These are phyloP conservation scores for Cyrtodaria siliqua DNA, from an alignment of 2,888 invertebrate genomes.

Conservation along the genomic window DNA sequence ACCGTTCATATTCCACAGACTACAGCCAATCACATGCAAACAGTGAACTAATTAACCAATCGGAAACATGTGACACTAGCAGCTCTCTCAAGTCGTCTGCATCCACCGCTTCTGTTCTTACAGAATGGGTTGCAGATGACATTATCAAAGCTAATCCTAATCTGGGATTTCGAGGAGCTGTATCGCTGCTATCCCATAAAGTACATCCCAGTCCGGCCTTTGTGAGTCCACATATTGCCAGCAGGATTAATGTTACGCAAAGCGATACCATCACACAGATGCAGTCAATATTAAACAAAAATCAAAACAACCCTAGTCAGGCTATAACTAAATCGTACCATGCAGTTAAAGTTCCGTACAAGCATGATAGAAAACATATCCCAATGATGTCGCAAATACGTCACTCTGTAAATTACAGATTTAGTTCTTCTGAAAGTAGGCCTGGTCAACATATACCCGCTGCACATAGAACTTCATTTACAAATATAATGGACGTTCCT, in stretches of 20 bases:
- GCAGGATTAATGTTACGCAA: background rate
- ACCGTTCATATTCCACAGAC: background rate
- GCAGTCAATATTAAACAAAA: conserved; percentile 8
- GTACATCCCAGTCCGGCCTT: conserved; percentile 24
- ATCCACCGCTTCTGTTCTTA: conserved; percentile 44
- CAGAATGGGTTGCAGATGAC: conserved; percentile 49
- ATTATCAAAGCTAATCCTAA: conserved; percentile 31
- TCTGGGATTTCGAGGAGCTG: conserved; percentile 26
- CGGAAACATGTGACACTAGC: background rate
- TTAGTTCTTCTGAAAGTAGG: too few relatives aligned
- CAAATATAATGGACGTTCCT: too few relatives aligned
- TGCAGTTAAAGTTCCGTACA: too few relatives aligned
- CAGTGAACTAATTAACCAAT: background rate
- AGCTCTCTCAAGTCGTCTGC: too few relatives aligned
- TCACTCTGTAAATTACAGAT: too few relatives aligned
- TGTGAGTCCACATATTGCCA: background rate
- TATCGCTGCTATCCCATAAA: conserved; percentile 39
- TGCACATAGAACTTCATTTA: too few relatives aligned
- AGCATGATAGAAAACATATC: too few relatives aligned
- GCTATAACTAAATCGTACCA: too few relatives aligned
- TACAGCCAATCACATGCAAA: background rate
- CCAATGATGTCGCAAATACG: too few relatives aligned
- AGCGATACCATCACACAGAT: conserved; percentile 4
- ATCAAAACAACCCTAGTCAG: conserved; percentile 6
- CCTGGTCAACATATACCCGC: too few relatives aligned